These are phyloP conservation scores for Galaxias olidus DNA, from an alignment of 2,797 vertebrate species.

Conservation along the genomic window DNA sequence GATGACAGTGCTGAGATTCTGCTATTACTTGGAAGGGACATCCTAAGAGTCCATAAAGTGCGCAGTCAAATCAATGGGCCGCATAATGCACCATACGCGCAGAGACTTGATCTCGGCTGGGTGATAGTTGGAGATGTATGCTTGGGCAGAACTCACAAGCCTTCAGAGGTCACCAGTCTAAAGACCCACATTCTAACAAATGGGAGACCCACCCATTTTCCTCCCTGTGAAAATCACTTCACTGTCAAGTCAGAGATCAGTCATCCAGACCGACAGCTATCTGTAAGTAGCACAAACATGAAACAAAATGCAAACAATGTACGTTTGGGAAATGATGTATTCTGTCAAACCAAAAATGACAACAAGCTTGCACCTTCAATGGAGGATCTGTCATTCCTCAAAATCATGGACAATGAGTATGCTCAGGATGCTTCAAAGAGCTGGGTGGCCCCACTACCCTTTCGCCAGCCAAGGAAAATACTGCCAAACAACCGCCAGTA, in stretches of 20 bases:
- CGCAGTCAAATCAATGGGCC: conserved; percentile 10
- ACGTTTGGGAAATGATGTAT: background rate
- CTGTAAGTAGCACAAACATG: too few relatives aligned
- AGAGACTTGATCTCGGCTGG: conserved; percentile 12
- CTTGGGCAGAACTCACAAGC: conserved; percentile 12
- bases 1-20: conserved; percentile 22
- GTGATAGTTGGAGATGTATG: conserved; percentile 28
- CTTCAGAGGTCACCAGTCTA: background rate
- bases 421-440: background rate
- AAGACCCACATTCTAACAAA: background rate
- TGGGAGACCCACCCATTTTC: background rate
- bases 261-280: too few relatives aligned
- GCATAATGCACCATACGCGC: conserved; percentile 13
- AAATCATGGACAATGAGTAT: conserved; percentile 8
- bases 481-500: conserved; percentile 10
- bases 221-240: conserved; percentile 11
- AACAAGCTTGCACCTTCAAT: conserved; percentile 2
- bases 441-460: conserved; percentile 16
- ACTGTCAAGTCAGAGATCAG: background rate
- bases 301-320: too few relatives aligned
- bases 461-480: background rate
- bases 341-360: background rate
- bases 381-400: conserved; percentile 11
- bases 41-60: conserved; percentile 2
- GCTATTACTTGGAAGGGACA: conserved; percentile 22